These are phyloP conservation scores for Sander vitreus DNA, from an alignment of 2,113 vertebrate species.

Conservation along the genomic window DNA sequence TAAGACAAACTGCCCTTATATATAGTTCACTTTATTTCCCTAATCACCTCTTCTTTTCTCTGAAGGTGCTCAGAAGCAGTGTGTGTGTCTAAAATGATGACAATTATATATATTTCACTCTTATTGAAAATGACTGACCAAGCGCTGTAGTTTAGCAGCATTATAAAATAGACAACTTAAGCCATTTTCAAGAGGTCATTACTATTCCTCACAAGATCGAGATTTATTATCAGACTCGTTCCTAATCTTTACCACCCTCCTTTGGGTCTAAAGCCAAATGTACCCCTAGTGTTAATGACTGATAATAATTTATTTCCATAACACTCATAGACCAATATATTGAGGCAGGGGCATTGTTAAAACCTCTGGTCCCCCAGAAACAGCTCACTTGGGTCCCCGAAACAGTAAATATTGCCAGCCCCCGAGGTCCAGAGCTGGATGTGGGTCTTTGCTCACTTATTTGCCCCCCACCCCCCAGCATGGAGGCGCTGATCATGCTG, in stretches of 20 bases:
- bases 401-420: slow-evolving; percentile 43
- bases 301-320: slow-evolving; percentile 29
- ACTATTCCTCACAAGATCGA: slow-evolving; percentile 29
- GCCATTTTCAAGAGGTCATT: slow-evolving; percentile 54
- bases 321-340: slow-evolving; percentile 12
- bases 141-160: slow-evolving; percentile 23
- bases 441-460: slow-evolving; percentile 14
- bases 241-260: slow-evolving; percentile 15
- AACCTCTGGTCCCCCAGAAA: neutral
- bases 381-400: slow-evolving; percentile 17
- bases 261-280: slow-evolving; percentile 40
- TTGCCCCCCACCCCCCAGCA: neutral
- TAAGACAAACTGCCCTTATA: slow-evolving; percentile 56
- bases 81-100: slow-evolving; percentile 31
- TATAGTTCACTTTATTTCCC: slow-evolving; percentile 49
- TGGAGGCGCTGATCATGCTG: slow-evolving; percentile 23
- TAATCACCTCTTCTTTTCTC: slow-evolving; percentile 37
- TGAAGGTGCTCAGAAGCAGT: slow-evolving; percentile 18
- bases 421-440: slow-evolving; percentile 11
- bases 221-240: slow-evolving; percentile 52
- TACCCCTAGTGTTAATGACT: slow-evolving; percentile 28
- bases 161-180: slow-evolving; percentile 50
- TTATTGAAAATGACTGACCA: slow-evolving; percentile 42
- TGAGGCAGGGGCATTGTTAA: slow-evolving; percentile 14
- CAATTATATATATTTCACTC: slow-evolving; percentile 31